Conservation (phyloP, 2,113 vertebrate species). For the Larimichthys polyactis region DNA sequence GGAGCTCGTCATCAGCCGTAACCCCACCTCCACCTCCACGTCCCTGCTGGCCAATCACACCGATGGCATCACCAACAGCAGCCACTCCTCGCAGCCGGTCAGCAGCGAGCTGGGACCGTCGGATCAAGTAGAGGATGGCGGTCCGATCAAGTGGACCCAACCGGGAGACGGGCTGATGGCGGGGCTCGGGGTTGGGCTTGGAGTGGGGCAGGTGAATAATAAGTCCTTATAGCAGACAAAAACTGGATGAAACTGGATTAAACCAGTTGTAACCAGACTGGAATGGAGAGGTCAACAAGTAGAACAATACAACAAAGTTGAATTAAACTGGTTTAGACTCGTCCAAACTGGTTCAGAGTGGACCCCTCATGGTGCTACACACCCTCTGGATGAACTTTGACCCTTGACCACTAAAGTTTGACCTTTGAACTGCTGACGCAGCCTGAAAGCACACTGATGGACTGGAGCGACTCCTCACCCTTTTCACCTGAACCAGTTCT, state of each 20-base stretch:
- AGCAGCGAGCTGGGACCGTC: conserved; percentile 55
- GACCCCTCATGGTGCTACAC: conserved; percentile 93
- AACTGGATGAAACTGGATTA: conserved; percentile 44
- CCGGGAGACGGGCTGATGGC: conserved; percentile 78
- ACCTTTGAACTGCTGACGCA: conserved; percentile 69
- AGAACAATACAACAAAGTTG: conserved; percentile 20
- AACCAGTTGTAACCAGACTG: conserved; percentile 49
- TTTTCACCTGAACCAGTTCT: conserved; percentile 51
- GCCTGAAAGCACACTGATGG: conserved; percentile 72
- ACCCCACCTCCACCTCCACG: conserved; percentile 83
- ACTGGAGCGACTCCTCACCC: conserved; percentile 48
- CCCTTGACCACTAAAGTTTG: conserved; percentile 70
- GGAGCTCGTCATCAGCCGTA: conserved; percentile 97
- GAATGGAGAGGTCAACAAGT: conserved; percentile 28
- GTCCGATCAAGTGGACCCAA: conserved; percentile 85
- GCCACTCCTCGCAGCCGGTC: conserved; percentile 65
- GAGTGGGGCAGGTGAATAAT: conserved; percentile 84
- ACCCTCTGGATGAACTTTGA: conserved; percentile 61
- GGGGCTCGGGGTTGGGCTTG: conserved; percentile 73
- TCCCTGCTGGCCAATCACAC: conserved; percentile 78
- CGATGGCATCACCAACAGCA: conserved; percentile 49
- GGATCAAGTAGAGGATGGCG: conserved; percentile 69
- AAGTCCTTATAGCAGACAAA: conserved; percentile 92
- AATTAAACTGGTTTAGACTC: conserved; percentile 50
- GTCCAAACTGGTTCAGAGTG: conserved; percentile 51